phyloP scores from a whole-genome alignment of 2,797 vertebrate genomes.

The Melanotaenia maccullochi region DNA sequence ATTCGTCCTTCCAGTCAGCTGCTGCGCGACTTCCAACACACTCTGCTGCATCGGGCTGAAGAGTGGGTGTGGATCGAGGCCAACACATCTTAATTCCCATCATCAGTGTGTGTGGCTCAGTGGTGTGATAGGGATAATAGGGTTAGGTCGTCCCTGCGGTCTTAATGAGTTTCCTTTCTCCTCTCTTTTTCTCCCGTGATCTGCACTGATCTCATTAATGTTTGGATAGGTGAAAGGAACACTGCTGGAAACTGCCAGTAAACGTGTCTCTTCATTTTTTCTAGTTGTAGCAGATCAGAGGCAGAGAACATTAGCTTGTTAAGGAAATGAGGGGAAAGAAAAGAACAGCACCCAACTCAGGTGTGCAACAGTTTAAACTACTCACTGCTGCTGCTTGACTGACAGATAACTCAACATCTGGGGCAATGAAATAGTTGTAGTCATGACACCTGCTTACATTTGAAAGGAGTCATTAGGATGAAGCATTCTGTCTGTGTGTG shows the following conservation, averaged over 20 bases:
- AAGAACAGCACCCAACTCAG: constrained; percentile 66
- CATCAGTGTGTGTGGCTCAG: constrained; percentile 73
- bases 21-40: constrained; percentile 61
- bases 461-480: constrained; percentile 20
- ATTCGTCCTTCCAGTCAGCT: constrained; percentile 72
- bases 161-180: constrained; percentile 80
- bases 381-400: constrained; percentile 37
- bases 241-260: constrained; percentile 58
- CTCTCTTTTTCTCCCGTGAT: constrained; percentile 69
- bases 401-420: constrained; percentile 2
- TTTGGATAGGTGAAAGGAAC: constrained; percentile 65
- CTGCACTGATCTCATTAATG: constrained; percentile 77
- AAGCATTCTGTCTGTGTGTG: constrained; percentile 33
- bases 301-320: constrained; percentile 16
- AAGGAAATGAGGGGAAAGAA: constrained; percentile 6
- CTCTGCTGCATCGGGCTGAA: constrained; percentile 60
- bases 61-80: constrained; percentile 73
- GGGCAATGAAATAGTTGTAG: constrained; percentile 7
- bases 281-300: constrained; percentile 54
- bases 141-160: constrained; percentile 79
- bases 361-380: constrained; percentile 44
- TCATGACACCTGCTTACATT: constrained; percentile 11
- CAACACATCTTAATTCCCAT: constrained; percentile 78
- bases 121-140: constrained; percentile 79
- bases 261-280: constrained; percentile 56